Percentiles rank a stretch among this genome's conserved stretches.
These are phyloP conservation scores for Lithobius niger DNA, from an alignment of 1,140 invertebrate species.

Conservation along the genomic window DNA sequence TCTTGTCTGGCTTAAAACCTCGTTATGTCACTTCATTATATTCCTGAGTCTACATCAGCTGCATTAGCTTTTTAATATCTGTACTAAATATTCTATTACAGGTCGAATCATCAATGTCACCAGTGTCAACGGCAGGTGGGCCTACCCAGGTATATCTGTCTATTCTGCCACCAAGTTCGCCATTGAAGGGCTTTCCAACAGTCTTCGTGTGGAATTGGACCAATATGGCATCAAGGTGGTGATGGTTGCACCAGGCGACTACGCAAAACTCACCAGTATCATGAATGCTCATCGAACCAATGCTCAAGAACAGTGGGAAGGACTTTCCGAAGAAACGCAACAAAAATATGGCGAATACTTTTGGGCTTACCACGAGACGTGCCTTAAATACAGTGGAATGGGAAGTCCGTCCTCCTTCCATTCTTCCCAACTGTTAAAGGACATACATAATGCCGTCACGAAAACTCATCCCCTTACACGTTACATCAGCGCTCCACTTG, in stretches of 20 bases:
- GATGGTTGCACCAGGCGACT: conserved; percentile 30
- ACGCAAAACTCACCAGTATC: conserved; percentile 28
- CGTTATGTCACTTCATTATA: too few relatives aligned
- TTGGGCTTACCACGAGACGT: neutral
- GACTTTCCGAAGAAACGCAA: conserved; percentile 11
- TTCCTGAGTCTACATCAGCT: too few relatives aligned
- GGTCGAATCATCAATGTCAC: conserved; percentile 32
- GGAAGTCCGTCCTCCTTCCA: too few relatives aligned
- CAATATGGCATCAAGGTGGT: conserved; percentile 29
- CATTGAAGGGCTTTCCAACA: conserved; percentile 27
- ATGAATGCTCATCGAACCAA: conserved; percentile 16
- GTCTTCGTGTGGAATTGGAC: conserved; percentile 26
- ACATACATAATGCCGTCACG: conserved; percentile 1
- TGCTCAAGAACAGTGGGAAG: conserved; percentile 17
- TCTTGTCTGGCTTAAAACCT: too few relatives aligned
- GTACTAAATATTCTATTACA: conserved; percentile 9
- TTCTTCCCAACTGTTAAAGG: neutral
- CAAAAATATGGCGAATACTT: conserved; percentile 17
- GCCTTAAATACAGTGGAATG: too few relatives aligned
- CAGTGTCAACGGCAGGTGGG: conserved; percentile 29
- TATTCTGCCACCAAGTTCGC: conserved; percentile 32
- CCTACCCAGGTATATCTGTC: conserved; percentile 24
- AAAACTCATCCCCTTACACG: neutral
- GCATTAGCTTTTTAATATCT: too few relatives aligned
- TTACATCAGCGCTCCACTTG: conserved; percentile 1